phyloP scores from a whole-genome alignment of 2,113 vertebrate species.

The Miniopterus natalensis region DNA sequence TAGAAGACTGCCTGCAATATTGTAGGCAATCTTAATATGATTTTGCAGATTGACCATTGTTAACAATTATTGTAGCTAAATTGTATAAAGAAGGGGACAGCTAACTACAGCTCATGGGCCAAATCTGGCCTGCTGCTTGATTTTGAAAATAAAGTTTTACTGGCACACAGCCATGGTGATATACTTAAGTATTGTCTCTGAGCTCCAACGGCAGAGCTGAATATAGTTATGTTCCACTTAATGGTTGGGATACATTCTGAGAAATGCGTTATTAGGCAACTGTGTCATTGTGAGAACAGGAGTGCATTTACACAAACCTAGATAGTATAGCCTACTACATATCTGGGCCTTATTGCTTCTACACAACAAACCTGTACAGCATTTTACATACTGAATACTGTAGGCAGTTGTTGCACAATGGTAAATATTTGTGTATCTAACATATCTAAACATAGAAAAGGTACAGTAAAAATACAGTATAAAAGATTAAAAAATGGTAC shows the following conservation, averaged over 20 bases:
- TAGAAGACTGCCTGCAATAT: background rate
- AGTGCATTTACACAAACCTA: background rate
- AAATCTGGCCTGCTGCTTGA: background rate
- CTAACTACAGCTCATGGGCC: background rate
- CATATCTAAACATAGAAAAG: background rate
- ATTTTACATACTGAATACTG: background rate
- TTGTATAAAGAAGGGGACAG: background rate
- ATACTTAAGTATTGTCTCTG: background rate
- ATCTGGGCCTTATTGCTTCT: background rate
- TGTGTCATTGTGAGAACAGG: background rate
- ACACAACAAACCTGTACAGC: background rate
- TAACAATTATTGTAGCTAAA: background rate
- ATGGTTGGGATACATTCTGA: background rate
- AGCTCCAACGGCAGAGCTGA: background rate
- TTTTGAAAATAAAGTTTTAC: constrained; percentile 15
- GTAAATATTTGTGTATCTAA: background rate
- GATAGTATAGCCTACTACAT: background rate
- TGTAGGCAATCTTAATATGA: background rate
- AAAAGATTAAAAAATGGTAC: background rate
- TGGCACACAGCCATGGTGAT: background rate
- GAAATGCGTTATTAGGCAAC: background rate
- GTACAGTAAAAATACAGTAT: background rate
- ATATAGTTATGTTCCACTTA: background rate
- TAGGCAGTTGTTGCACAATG: background rate
- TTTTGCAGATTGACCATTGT: background rate